Evolutionary conservation across 2,797 vertebrate species (phyloP).

Genomic region (Poecilia wingei): DNA sequence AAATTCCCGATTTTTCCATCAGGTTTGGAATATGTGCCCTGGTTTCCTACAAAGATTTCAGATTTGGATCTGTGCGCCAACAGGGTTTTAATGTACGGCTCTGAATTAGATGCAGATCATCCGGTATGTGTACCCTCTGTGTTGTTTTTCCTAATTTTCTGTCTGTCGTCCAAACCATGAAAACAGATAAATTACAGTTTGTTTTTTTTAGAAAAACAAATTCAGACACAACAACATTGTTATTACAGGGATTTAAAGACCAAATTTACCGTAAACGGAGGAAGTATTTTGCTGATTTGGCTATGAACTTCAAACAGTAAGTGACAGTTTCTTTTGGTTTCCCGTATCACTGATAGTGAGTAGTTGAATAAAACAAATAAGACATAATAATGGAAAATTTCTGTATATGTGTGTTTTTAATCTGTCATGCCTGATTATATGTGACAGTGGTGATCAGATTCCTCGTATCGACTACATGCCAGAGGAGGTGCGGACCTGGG

Average conservation of each 20-base stretch:
- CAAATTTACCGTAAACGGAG: conserved; percentile 85
- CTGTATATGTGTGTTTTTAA: background rate
- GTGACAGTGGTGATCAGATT: conserved; percentile 7
- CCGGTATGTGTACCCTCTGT: background rate
- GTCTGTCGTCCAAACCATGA: background rate
- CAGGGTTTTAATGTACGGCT: conserved; percentile 92
- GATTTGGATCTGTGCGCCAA: conserved; percentile 91
- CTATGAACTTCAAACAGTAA: conserved; percentile 31
- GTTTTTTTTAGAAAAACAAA: too few species aligned
- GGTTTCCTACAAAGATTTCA: conserved; percentile 80
- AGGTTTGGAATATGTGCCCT: conserved; percentile 8
- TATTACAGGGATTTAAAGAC: conserved; percentile 34
- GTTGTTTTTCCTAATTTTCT: background rate
- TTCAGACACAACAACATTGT: background rate
- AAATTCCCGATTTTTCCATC: background rate
- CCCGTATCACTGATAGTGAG: background rate
- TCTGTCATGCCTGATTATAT: background rate
- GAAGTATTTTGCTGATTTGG: conserved; percentile 88
- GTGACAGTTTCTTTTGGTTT: background rate
- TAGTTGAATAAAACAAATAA: background rate
- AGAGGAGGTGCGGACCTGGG: conserved; percentile 93
- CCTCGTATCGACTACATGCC: conserved; percentile 68
- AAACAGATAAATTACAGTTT: background rate
- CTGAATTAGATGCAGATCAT: conserved; percentile 25
- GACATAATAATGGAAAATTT: too few species aligned